A percentile compares a stretch with the other conserved stretches of the same genome.
Evolutionary conservation across 23 tunicate genomes (phyloP).

Genomic region (Ciona savignyi): DNA sequence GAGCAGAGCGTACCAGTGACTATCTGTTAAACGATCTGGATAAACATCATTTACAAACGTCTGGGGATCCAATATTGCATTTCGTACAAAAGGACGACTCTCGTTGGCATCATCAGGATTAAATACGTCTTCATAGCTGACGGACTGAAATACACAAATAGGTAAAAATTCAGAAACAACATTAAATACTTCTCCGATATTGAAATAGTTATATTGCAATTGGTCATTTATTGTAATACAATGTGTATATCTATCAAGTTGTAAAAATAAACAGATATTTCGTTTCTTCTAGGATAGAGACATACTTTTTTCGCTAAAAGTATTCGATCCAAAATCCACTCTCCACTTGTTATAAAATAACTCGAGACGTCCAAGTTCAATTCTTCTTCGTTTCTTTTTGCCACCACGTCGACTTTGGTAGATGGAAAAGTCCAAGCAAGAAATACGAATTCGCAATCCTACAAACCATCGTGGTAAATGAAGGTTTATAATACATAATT

Average conservation of each 20-base stretch:
- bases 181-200: too few species aligned
- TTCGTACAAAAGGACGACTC: not conserved
- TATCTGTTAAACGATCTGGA: not conserved
- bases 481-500: too few species aligned
- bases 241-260: too few species aligned
- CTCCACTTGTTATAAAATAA: conserved; percentile 57
- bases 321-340: conserved; percentile 55
- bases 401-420: conserved; percentile 15
- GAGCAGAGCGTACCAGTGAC: too few species aligned
- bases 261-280: too few species aligned
- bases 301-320: too few species aligned
- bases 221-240: too few species aligned
- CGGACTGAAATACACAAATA: not conserved
- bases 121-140: not conserved
- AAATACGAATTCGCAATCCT: conserved; percentile 34
- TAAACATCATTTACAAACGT: not conserved
- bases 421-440: conserved; percentile 37
- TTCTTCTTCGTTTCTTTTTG: conserved; percentile 4
- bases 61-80: not conserved
- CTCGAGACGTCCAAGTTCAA: conserved; percentile 9
- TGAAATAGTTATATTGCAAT: too few species aligned
- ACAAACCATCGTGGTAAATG: not conserved
- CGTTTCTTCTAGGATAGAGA: too few species aligned
- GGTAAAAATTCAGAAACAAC: too few species aligned
- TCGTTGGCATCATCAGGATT: not conserved